Evolutionary conservation across 2,797 vertebrate species (phyloP).

Genomic region (Gorsachius magnificus): DNA sequence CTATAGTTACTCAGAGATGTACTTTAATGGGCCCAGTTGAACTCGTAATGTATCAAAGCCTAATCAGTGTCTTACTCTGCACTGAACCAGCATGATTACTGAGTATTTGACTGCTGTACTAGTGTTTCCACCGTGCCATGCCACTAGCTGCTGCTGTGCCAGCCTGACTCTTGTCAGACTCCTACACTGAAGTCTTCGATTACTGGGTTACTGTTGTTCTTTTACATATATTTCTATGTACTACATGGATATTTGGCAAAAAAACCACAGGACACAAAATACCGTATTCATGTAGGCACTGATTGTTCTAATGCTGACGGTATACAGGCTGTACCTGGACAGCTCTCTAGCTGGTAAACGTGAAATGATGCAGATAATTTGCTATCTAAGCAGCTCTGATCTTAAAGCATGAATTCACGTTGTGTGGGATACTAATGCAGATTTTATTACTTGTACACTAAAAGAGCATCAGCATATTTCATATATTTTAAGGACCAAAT

Average conservation of each 20-base stretch:
- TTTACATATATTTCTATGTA: background rate
- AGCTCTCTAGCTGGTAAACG: conserved; percentile 40
- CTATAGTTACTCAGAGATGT: background rate
- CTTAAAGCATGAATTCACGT: conserved; percentile 60
- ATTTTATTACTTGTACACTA: conserved; percentile 62
- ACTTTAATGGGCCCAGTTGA: background rate
- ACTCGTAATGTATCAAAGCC: background rate
- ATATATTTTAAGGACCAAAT: conserved; percentile 39
- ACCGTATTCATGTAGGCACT: background rate
- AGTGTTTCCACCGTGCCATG: background rate
- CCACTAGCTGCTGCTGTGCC: conserved; percentile 11
- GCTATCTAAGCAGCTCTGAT: conserved; percentile 57
- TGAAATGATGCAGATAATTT: conserved; percentile 71
- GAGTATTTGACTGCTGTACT: background rate
- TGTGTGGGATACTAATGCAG: conserved; percentile 41
- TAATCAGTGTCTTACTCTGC: background rate
- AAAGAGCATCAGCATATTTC: conserved; percentile 14
- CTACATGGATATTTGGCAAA: conserved; percentile 3
- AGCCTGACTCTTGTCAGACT: background rate
- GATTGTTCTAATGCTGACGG: conserved; percentile 38
- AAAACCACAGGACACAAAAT: background rate
- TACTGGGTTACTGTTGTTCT: conserved; percentile 5
- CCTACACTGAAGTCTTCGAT: background rate
- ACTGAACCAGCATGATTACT: background rate
- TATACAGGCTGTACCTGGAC: conserved; percentile 54